Conservation (phyloP, 2,797 vertebrate species). For the Neosalanx taihuensis region DNA sequence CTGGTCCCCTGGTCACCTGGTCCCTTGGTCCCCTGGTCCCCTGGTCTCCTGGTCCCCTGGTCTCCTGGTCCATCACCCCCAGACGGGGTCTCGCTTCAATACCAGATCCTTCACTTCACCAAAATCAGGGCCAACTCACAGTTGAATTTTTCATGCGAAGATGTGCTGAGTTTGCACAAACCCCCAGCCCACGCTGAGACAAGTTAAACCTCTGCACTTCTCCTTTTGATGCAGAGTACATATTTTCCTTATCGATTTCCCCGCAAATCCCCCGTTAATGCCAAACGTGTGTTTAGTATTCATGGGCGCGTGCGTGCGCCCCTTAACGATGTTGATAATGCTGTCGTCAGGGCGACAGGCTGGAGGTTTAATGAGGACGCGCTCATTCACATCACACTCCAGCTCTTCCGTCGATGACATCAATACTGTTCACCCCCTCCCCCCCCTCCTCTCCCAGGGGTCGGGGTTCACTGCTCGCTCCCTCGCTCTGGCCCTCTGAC, state of each 20-base stretch:
- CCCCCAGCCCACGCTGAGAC: conserved; percentile 48
- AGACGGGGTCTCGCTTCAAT: too few relatives aligned
- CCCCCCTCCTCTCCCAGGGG: conserved; percentile 18
- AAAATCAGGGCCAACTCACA: conserved; percentile 13
- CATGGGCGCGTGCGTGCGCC: conserved; percentile 48
- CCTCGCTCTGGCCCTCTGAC: not conserved
- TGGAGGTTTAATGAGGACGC: conserved; percentile 65
- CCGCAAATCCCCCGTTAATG: conserved; percentile 62
- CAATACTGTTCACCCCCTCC: conserved; percentile 51
- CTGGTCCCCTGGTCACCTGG: too few relatives aligned
- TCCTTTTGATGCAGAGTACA: conserved; percentile 73
- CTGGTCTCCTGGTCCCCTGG: too few relatives aligned
- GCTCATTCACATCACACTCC: conserved; percentile 68
- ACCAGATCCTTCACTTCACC: too few relatives aligned
- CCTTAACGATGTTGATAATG: conserved; percentile 68
- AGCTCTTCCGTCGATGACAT: conserved; percentile 70
- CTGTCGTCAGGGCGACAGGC: conserved; percentile 58
- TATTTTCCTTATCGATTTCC: conserved; percentile 74
- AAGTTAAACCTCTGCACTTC: conserved; percentile 58
- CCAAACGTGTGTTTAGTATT: conserved; percentile 70
- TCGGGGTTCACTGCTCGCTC: not conserved
- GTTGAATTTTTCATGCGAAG: conserved; percentile 52
- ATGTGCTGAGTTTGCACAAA: conserved; percentile 58
- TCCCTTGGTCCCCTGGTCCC: too few relatives aligned
- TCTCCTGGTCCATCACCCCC: too few relatives aligned